Evolutionary conservation across 1,140 invertebrate species (phyloP).

Genomic region (Lepidurus arcticus): DNA sequence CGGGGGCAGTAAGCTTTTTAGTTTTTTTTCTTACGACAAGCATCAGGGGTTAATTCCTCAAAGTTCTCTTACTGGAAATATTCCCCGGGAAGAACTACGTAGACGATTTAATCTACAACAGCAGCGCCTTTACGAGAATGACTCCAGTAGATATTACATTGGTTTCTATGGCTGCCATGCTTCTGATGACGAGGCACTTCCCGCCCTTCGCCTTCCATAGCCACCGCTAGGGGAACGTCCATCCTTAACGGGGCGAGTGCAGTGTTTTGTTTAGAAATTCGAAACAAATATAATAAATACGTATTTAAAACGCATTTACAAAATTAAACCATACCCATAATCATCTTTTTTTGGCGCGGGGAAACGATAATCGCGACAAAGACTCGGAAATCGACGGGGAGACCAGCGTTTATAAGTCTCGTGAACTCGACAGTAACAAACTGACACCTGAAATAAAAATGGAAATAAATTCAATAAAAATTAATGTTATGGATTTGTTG

Average conservation of each 20-base stretch:
- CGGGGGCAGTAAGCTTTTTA: no score
- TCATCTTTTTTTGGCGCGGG: conserved; percentile 27
- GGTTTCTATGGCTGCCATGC: not conserved
- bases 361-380: conserved; percentile 32
- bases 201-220: conserved; percentile 29
- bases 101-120: conserved; percentile 29
- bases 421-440: conserved; percentile 64
- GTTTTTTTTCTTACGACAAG: no score
- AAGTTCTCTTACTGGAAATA: no score
- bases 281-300: conserved; percentile 1
- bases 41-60: no score
- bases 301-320: not conserved
- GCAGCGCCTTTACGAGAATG: conserved; percentile 29
- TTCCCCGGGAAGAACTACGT: not conserved
- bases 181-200: conserved; percentile 27
- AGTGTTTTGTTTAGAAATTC: not conserved
- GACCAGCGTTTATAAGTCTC: conserved; percentile 57
- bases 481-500: not conserved
- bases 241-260: conserved; percentile 14
- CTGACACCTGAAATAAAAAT: conserved; percentile 49
- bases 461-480: not conserved
- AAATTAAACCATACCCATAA: conserved; percentile 23
- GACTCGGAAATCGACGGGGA: conserved; percentile 27
- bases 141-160: conserved; percentile 33
- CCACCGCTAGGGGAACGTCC: conserved; percentile 33